Conservation (phyloP, 2,113 vertebrate species). For the Tupaia chinensis region DNA sequence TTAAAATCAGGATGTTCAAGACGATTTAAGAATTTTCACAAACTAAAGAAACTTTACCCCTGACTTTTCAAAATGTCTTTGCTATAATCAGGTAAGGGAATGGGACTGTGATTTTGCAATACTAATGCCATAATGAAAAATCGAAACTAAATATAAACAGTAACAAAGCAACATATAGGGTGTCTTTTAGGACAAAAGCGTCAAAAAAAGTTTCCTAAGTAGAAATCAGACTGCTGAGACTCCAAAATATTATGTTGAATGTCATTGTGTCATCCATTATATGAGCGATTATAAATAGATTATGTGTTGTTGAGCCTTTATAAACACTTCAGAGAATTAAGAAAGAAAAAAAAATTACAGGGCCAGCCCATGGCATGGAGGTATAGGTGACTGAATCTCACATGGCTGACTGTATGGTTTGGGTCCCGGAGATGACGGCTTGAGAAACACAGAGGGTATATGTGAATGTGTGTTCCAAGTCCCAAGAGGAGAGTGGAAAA, state of each 20-base stretch:
- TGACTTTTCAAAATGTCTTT: not conserved
- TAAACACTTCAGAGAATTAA: not conserved
- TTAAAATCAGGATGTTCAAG: not conserved
- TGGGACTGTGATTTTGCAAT: constrained; percentile 14
- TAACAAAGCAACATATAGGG: not conserved
- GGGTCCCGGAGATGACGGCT: too few relatives aligned
- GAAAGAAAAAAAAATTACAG: constrained; percentile 25
- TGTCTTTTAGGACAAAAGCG: not conserved
- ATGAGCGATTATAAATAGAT: not conserved
- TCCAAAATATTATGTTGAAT: not conserved
- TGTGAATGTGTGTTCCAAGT: too few relatives aligned
- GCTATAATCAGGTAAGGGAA: not conserved
- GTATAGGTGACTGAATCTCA: too few relatives aligned
- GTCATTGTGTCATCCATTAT: not conserved
- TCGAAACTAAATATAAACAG: not conserved
- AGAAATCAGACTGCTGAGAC: not conserved
- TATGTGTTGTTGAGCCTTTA: not conserved
- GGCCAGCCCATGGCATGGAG: too few relatives aligned
- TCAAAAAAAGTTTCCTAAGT: not conserved
- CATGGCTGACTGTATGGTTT: too few relatives aligned
- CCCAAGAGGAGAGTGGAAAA: too few relatives aligned
- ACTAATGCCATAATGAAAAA: not conserved
- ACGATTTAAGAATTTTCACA: not conserved
- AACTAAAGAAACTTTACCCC: not conserved
- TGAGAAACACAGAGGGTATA: too few relatives aligned